Base-by-base conservation (phyloP, 2,113 vertebrate species). In the Platysteira castanea region DNA sequence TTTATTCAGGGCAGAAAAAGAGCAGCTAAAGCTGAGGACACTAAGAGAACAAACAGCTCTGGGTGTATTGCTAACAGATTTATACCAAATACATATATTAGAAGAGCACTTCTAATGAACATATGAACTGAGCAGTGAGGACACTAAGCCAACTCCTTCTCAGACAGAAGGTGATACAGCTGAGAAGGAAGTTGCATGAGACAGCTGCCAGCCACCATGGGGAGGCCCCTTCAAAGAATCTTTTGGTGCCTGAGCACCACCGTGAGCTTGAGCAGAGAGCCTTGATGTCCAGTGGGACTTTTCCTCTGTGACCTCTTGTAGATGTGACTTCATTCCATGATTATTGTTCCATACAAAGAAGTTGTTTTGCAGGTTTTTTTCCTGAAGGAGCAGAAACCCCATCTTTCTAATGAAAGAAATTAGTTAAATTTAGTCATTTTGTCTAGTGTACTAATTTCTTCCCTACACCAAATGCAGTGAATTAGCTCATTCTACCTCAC, bases 171-270 rank as follows among this genome's bases (percentile, higher is more conserved):
- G 16, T 20, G 19, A 52, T 19, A 24, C 2, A 81, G 61, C 23
- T 35, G 53, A 7, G 17, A 54, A 77, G 50, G 73, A 81, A 73
- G 28, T 37, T 77, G 52, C 15, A 33, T 8, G 24, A 31, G 41
- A 53, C 0, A 2, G 57, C n/a, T 70, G 13, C 16, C 42, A 54
- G 28, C 30, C 79, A 37, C 33, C 9, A 5, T 1, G 3, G 11
- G n/a, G 23, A 88, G 31, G 28, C 7, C 53, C 22, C n/a, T 86
- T 61, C 0, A 1, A 53, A 52, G 47, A 27, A 41, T 10, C 21
- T 81, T 35, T 28, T 6, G 7, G 31, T 84, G 53, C 44, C 44
- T 53, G 35, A 86, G 27, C 52, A 79, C 4, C 24, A 37, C 26
- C 19, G 15, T 0, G 3, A 78, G 21, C 56, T 63, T 68, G 44